A percentile compares a stretch with the other conserved stretches of the same genome.
Evolutionary conservation across 2,797 vertebrate species (phyloP).

Genomic region (Salarias fasciatus): DNA sequence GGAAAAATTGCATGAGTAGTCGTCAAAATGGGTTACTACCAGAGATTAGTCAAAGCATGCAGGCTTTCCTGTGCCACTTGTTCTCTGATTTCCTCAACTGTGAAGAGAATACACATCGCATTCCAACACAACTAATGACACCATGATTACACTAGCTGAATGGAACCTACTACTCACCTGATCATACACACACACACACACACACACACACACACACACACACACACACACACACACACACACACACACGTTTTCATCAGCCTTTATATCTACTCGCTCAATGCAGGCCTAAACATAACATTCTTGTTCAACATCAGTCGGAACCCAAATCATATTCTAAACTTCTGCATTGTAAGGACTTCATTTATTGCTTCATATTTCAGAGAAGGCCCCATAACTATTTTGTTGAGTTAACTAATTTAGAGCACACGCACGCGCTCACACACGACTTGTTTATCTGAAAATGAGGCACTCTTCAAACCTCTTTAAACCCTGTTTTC

Average conservation of each 20-base stretch:
- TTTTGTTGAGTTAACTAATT: too few species aligned
- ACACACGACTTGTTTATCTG: constrained; percentile 51
- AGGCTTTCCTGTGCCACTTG: constrained; percentile 59
- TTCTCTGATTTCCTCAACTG: constrained; percentile 16
- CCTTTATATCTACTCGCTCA: too few species aligned
- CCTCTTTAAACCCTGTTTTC: constrained; percentile 49
- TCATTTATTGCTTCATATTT: too few species aligned
- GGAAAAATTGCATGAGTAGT: constrained; percentile 57
- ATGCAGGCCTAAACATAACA: too few species aligned
- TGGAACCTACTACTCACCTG: constrained; percentile 11
- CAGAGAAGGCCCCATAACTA: too few species aligned
- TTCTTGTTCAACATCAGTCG: too few species aligned
- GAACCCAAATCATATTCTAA: too few species aligned
- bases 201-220: constrained; percentile 4
- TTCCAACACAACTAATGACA: constrained; percentile 3
- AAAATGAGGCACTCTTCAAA: constrained; percentile 39
- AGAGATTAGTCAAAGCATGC: constrained; percentile 44
- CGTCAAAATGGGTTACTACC: constrained; percentile 5
- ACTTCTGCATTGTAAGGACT: too few species aligned
- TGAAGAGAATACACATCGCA: constrained; percentile 5
- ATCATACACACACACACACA: constrained; percentile 8
- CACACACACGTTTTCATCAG: too few species aligned
- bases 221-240: constrained; percentile 17
- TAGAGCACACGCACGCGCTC: too few species aligned
- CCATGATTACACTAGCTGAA: constrained; percentile 6